A percentile compares a stretch with the other conserved stretches of the same genome.
Evolutionary conservation across 1,140 invertebrate species (phyloP).

Genomic region (Rhyacophila brunnea): DNA sequence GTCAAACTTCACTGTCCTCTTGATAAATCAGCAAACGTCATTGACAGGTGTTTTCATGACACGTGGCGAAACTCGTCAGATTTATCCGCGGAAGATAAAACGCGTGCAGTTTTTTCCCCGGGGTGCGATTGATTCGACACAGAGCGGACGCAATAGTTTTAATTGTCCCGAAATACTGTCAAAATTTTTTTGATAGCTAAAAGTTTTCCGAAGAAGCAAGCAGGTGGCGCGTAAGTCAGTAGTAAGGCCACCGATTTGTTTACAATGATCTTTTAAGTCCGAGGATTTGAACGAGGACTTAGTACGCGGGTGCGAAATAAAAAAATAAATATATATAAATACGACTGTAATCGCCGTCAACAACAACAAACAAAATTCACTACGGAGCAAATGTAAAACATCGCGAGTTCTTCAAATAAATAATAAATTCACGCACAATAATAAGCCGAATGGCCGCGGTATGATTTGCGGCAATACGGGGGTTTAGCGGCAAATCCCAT

Average conservation of each 20-base stretch:
- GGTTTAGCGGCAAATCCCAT: constrained; percentile 33
- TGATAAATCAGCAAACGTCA: no score
- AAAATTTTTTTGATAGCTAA: constrained; percentile 10
- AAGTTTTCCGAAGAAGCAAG: not conserved
- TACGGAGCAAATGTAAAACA: constrained; percentile 16
- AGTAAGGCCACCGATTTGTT: constrained; percentile 3
- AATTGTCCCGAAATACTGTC: constrained; percentile 1
- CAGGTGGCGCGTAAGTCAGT: not conserved
- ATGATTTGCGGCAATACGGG: constrained; percentile 34
- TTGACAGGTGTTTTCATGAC: no score
- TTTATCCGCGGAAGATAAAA: no score
- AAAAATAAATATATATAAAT: no score
- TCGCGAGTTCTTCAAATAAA: constrained; percentile 29
- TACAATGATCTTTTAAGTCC: constrained; percentile 23
- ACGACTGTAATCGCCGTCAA: constrained; percentile 11
- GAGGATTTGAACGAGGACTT: constrained; percentile 1
- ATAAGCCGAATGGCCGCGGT: constrained; percentile 25
- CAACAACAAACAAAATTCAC: constrained; percentile 18
- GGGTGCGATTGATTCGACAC: no score
- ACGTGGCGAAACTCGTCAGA: no score
- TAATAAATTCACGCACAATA: constrained; percentile 31
- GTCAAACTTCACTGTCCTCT: no score
- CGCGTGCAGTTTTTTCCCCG: no score
- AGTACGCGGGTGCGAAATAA: constrained; percentile 6
- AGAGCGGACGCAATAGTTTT: no score